phyloP scores from a whole-genome alignment of 2,113 vertebrate genomes.

The Anser brachyrhynchus region DNA sequence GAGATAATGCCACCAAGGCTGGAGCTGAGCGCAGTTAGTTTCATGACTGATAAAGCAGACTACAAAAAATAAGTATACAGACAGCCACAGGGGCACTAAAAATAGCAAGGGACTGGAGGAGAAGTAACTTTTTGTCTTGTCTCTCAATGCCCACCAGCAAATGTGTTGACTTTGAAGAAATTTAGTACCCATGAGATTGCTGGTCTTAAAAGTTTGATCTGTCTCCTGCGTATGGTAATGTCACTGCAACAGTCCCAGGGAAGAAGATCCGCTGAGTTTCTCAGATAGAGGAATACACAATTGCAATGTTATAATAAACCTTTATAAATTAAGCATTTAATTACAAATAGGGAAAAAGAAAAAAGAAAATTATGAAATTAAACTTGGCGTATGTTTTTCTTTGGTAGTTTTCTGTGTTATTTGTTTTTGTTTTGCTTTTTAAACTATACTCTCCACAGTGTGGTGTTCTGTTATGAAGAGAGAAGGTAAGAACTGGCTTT shows the following conservation, averaged over 20 bases:
- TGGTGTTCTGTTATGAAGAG: neutral
- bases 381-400: neutral
- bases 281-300: constrained; percentile 37
- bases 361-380: neutral
- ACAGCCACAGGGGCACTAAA: neutral
- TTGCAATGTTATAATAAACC: constrained; percentile 47
- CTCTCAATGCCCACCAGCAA: constrained; percentile 34
- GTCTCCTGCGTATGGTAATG: constrained; percentile 49
- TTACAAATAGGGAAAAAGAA: neutral
- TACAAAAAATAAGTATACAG: neutral
- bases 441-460: neutral
- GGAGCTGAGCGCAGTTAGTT: neutral
- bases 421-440: neutral
- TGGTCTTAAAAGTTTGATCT: neutral
- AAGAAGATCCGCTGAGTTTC: constrained; percentile 4
- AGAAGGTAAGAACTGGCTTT: neutral
- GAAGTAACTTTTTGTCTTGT: constrained; percentile 41
- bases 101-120: neutral
- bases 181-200: neutral
- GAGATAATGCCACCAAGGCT: neutral
- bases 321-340: constrained; percentile 54
- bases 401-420: neutral
- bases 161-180: constrained; percentile 49
- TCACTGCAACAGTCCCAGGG: constrained; percentile 18
- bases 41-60: neutral